Conservation (phyloP, 2,113 vertebrate species). For the Heterotis niloticus region DNA sequence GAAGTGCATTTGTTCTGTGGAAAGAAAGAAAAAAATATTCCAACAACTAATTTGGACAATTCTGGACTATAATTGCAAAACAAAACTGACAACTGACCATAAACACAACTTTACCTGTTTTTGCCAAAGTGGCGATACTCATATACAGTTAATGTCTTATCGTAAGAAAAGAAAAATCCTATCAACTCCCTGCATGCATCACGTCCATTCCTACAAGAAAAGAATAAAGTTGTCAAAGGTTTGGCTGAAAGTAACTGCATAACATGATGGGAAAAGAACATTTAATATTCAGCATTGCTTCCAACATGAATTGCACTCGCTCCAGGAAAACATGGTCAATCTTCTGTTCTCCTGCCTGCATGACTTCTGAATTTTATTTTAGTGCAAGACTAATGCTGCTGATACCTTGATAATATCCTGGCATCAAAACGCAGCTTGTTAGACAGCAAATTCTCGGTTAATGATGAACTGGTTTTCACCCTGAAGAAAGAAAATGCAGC, state of each 20-base stretch:
- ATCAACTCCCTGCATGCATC: conserved; percentile 73
- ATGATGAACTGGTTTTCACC: conserved; percentile 68
- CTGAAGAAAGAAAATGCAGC: conserved; percentile 50
- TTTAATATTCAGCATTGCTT: not conserved
- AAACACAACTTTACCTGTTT: conserved; percentile 64
- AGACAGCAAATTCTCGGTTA: conserved; percentile 74
- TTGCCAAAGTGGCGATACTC: conserved; percentile 76
- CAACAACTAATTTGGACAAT: not conserved
- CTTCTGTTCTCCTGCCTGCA: not conserved
- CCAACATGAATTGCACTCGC: conserved; percentile 21
- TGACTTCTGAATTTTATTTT: too few relatives aligned
- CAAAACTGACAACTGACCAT: not conserved
- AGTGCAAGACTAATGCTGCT: too few relatives aligned
- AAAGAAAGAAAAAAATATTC: conserved; percentile 33
- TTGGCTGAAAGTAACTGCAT: not conserved
- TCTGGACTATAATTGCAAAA: not conserved
- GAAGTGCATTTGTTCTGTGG: conserved; percentile 66
- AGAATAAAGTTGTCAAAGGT: not conserved
- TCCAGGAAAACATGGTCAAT: not conserved
- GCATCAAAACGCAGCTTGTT: conserved; percentile 71
- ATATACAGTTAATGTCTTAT: conserved; percentile 70
- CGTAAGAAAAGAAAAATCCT: conserved; percentile 71
- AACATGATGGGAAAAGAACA: not conserved
- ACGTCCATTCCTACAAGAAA: conserved; percentile 63
- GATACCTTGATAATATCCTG: conserved; percentile 74